Conservation (phyloP, 2,797 vertebrate genomes). For the Channa striata region DNA sequence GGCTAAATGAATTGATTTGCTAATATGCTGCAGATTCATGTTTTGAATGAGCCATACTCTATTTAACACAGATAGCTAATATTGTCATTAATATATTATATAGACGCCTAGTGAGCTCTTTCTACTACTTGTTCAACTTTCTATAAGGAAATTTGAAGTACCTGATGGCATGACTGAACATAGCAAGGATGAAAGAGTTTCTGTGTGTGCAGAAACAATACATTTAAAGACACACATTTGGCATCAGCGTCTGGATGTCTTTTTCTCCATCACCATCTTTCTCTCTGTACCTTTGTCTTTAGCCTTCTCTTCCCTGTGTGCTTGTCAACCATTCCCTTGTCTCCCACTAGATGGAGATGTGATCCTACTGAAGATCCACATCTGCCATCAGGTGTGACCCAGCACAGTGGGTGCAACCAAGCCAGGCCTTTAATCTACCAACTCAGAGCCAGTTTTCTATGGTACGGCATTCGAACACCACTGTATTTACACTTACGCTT, state of each 20-base stretch:
- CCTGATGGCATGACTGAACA: not conserved
- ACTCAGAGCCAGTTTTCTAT: constrained; percentile 40
- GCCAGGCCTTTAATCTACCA: constrained; percentile 49
- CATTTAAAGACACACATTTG: not conserved
- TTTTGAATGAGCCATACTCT: no score
- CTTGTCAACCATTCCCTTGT: constrained; percentile 31
- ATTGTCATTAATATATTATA: not conserved
- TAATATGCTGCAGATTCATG: no score
- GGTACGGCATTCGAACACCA: constrained; percentile 39
- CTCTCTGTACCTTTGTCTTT: not conserved
- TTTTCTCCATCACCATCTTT: no score
- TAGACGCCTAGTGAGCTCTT: not conserved
- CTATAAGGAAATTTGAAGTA: not conserved
- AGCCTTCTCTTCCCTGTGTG: no score
- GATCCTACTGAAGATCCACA: constrained; percentile 59
- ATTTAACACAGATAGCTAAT: not conserved
- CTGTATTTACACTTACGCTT: constrained; percentile 45
- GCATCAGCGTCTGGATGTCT: not conserved
- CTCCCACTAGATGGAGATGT: constrained; percentile 81
- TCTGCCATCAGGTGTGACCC: constrained; percentile 22
- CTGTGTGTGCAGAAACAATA: not conserved
- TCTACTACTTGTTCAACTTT: not conserved
- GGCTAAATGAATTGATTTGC: not conserved
- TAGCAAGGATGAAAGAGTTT: not conserved
- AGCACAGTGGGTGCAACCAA: constrained; percentile 25